phyloP scores from a whole-genome alignment of 1,140 invertebrate genomes.

The Apis laboriosa region DNA sequence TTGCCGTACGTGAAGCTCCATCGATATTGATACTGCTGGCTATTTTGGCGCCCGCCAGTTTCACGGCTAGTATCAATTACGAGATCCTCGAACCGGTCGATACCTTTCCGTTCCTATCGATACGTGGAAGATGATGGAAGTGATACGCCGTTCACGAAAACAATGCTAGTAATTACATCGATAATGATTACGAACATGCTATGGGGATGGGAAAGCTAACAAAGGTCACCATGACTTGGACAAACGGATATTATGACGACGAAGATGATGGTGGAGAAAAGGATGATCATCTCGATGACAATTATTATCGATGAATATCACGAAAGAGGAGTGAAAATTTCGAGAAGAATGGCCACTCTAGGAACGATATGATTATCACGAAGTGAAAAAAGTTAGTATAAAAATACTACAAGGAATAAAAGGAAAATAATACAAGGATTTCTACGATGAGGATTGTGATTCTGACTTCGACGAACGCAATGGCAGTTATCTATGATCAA shows the following conservation, averaged over 20 bases:
- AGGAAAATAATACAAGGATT: constrained; percentile 87
- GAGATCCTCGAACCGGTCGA: constrained; percentile 43
- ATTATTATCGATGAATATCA: constrained; percentile 84
- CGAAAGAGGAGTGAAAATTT: constrained; percentile 84
- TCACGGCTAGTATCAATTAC: constrained; percentile 48
- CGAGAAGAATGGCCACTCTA: constrained; percentile 84
- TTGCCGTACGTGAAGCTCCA: constrained; percentile 21
- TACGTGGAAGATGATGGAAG: constrained; percentile 82
- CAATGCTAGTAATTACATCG: constrained; percentile 76
- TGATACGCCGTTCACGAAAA: constrained; percentile 81
- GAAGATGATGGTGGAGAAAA: constrained; percentile 85
- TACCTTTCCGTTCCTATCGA: constrained; percentile 77
- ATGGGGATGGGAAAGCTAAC: constrained; percentile 84
- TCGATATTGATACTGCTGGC: constrained; percentile 2
- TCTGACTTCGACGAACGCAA: constrained; percentile 90
- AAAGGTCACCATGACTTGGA: constrained; percentile 83
- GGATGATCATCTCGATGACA: constrained; percentile 85
- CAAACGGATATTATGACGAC: constrained; percentile 84
- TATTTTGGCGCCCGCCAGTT: constrained; percentile 21
- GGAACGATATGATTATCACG: constrained; percentile 86
- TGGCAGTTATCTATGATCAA: constrained; percentile 86
- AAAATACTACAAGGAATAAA: too few relatives aligned
- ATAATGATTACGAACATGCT: constrained; percentile 83
- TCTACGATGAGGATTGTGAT: constrained; percentile 90
- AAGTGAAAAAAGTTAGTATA: constrained; percentile 86